A percentile compares a stretch with the other conserved stretches of the same genome.
Conservation (phyloP, 2,797 vertebrate species). For the Fratercula arctica region DNA sequence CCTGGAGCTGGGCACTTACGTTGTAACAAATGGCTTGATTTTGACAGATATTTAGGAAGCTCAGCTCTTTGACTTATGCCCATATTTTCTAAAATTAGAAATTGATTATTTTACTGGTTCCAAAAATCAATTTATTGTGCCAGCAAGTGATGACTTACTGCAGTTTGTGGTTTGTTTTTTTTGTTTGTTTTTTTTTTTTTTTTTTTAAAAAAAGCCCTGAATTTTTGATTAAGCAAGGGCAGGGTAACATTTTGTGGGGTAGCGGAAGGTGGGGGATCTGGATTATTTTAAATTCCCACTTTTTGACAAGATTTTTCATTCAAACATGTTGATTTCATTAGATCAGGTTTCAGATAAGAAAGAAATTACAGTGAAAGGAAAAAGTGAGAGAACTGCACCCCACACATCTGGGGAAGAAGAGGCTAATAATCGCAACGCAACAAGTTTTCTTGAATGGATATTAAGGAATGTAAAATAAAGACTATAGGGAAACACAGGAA, state of each 20-base stretch:
- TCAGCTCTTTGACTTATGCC: neutral
- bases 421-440: neutral
- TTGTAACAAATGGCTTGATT: neutral
- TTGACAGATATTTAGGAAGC: neutral
- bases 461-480: neutral
- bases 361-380: neutral
- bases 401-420: neutral
- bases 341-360: neutral
- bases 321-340: neutral
- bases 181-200: too few species aligned
- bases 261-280: accelerated
- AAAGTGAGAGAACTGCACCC: neutral
- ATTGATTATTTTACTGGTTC: neutral
- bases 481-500: neutral
- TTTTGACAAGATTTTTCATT: neutral
- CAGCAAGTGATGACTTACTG: neutral
- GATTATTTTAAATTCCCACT: neutral
- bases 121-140: neutral
- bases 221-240: neutral
- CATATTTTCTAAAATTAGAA: neutral
- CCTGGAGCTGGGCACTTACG: neutral
- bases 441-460: neutral
- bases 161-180: too few species aligned
- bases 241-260: neutral
- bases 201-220: too few species aligned